A percentile compares a stretch with the other conserved stretches of the same genome.
phyloP scores from a whole-genome alignment of 2,797 vertebrate genomes.

The Arremon brunneinucha region DNA sequence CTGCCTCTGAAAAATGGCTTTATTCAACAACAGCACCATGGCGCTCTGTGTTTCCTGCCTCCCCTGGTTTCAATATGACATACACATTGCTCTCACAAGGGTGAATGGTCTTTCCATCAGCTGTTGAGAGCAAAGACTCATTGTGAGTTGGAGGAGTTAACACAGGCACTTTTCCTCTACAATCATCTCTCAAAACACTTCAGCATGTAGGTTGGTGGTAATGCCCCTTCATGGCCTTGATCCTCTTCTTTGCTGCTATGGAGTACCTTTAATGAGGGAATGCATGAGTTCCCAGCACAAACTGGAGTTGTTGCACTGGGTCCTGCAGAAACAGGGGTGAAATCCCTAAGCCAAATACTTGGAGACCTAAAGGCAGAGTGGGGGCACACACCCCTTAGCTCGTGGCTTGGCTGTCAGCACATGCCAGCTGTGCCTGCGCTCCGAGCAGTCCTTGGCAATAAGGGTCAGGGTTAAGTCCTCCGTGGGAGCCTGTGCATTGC shows the following conservation, averaged over 20 bases:
- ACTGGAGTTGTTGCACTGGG: not conserved
- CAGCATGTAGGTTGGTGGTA: not conserved
- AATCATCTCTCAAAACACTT: not conserved
- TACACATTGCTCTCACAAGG: not conserved
- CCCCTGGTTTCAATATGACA: not conserved
- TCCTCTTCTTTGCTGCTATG: not conserved
- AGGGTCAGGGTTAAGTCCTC: not conserved
- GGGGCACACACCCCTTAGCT: not conserved
- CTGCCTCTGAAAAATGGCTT: not conserved
- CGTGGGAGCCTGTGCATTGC: not conserved
- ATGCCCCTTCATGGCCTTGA: rapidly evolving
- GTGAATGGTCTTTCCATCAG: not conserved
- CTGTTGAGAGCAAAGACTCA: not conserved
- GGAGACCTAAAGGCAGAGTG: not conserved
- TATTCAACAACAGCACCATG: not conserved
- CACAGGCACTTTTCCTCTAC: rapidly evolving
- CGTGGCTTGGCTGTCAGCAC: rapidly evolving
- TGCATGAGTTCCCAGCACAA: not conserved
- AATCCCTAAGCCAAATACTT: not conserved
- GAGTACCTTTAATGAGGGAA: not conserved
- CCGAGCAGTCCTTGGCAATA: not conserved
- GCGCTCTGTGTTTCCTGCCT: not conserved
- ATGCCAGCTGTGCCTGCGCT: not conserved
- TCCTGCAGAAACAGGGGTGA: not conserved
- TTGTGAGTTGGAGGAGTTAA: not conserved